phyloP scores from a whole-genome alignment of 2,113 vertebrate species.

The Pollimyrus isidori region DNA sequence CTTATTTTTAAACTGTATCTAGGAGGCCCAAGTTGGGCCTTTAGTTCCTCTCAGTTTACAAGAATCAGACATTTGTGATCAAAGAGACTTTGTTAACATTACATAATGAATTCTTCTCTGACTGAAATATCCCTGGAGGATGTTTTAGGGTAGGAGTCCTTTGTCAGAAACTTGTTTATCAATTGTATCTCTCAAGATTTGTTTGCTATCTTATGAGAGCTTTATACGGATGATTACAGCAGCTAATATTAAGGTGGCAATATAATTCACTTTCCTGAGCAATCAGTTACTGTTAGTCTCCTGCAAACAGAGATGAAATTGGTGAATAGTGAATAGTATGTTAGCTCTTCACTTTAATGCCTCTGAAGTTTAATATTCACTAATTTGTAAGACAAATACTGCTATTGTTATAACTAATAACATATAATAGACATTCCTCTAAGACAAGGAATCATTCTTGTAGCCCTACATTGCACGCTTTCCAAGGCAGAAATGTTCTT shows the following conservation, averaged over 20 bases:
- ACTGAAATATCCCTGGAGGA: not conserved
- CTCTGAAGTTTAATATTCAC: not conserved
- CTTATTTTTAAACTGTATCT: not conserved
- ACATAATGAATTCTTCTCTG: not conserved
- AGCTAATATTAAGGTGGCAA: not conserved
- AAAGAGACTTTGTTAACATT: not conserved
- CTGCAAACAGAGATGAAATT: not conserved
- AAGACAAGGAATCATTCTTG: too few species aligned
- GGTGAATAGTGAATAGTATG: not conserved
- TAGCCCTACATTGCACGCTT: too few species aligned
- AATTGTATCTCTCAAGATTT: not conserved
- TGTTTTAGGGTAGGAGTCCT: not conserved
- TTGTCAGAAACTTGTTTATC: not conserved
- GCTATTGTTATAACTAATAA: not conserved
- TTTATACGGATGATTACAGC: not conserved
- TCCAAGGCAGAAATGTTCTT: too few species aligned
- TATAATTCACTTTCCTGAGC: not conserved
- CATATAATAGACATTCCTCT: too few species aligned
- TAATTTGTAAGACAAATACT: not conserved
- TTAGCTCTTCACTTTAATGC: not conserved
- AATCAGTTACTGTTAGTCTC: not conserved
- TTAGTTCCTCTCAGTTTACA: not conserved
- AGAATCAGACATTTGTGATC: not conserved
- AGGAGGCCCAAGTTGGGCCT: not conserved
- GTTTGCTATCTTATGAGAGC: not conserved